Evolutionary conservation across 2,888 invertebrate genomes (phyloP), one percentile per base, ranked within the genome.

Genomic region (Seladonia tumulorum): DNA sequence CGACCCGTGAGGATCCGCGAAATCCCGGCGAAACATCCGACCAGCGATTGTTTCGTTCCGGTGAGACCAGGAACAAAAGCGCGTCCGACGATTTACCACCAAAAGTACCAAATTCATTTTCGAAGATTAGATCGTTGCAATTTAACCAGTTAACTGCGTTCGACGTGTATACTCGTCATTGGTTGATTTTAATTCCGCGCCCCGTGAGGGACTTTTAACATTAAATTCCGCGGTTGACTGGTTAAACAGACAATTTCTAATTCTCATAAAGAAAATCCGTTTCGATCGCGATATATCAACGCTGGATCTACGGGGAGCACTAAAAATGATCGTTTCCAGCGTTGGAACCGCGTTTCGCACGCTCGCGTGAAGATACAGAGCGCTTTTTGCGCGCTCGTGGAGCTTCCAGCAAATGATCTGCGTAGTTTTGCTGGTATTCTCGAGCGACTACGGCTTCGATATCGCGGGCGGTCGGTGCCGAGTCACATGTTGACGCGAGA

Each of bases 371-470:
- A 29, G 35, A 66, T 16, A 18, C 66, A 18, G 66, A 35, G 35
- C 5, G 66, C 8, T 66, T 66, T 66, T 66, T 35, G 25, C 60
- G 25, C 10, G 29, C 2, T 16, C 18, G 66, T 18, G 18, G 47
- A 81, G 47, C 70, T 77, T 75, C 70, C 29, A 83, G n/a, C 78
- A 75, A 63, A 73, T 16, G 42, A 22, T 39, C 16, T 79, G 81
- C 60, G 16, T 49, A 45, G 71, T 25, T 45, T 78, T 74, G 18
- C 53, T 77, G 72, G 76, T 83, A 88, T 89, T 79, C 79, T 60
- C 75, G 88, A 79, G 66, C 82, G 80, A 83, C 87, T 81, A 76
- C 86, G 80, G 88, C 76, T 83, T 80, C 22, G 68, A 82, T 88
- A 88, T 89, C 90, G 75, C 66, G 53, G 68, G 63, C 78, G 66